A percentile compares a stretch with the other conserved stretches of the same genome.
These are phyloP conservation scores for Apodemus agrarius DNA, from an alignment of 2,797 vertebrate genomes.

Conservation along the genomic window DNA sequence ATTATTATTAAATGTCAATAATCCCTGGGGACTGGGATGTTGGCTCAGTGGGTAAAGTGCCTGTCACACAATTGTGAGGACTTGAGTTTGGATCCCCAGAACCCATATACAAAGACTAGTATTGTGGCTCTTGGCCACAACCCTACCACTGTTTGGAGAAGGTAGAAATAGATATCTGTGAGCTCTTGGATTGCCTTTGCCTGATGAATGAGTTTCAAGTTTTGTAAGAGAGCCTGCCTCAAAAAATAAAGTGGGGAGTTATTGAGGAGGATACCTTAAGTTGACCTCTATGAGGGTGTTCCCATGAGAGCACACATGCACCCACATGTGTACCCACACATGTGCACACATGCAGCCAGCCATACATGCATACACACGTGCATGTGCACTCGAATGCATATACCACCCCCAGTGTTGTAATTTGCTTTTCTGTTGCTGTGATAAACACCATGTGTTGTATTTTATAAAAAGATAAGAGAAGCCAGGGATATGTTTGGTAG, in stretches of 20 bases:
- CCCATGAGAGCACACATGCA: neutral
- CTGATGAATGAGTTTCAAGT: neutral
- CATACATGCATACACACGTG: neutral
- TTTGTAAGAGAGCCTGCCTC: neutral
- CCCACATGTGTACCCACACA: neutral
- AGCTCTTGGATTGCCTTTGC: neutral
- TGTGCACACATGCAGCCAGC: neutral
- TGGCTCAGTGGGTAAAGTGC: neutral
- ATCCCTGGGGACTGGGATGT: neutral
- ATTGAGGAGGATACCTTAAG: neutral
- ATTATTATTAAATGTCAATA: neutral
- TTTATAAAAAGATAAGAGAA: too few species aligned
- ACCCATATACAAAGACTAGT: neutral
- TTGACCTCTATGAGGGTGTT: neutral
- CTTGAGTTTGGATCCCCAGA: neutral
- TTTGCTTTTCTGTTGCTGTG: neutral
- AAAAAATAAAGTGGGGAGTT: neutral
- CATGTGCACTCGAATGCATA: neutral
- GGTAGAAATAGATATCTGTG: neutral
- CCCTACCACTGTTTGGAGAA: neutral
- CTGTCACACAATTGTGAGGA: neutral
- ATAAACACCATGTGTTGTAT: neutral
- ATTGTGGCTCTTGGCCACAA: neutral
- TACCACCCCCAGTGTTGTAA: neutral
- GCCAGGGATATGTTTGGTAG: too few species aligned